Evolutionary conservation across 2,113 vertebrate species (phyloP).

Genomic region (Gambusia affinis): DNA sequence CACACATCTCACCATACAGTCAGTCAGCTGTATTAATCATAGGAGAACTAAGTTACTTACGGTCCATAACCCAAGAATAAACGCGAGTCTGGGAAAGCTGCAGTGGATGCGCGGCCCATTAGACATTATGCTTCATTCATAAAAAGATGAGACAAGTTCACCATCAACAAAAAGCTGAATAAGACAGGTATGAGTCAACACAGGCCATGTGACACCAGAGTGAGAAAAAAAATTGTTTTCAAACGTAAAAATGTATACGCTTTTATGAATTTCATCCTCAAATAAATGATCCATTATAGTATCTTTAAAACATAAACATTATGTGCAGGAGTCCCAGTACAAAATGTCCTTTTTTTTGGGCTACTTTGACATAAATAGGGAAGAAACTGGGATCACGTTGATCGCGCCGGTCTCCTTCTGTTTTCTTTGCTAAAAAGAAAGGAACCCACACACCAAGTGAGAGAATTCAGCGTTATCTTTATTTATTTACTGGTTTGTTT

Average conservation of each 20-base stretch:
- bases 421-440: background rate
- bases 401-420: too few species aligned
- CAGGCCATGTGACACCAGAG: background rate
- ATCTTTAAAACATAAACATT: background rate
- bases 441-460: background rate
- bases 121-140: constrained; percentile 21
- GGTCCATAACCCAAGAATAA: background rate
- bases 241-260: background rate
- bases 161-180: constrained; percentile 18
- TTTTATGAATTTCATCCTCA: background rate
- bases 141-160: constrained; percentile 21
- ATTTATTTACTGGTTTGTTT: background rate
- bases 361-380: background rate
- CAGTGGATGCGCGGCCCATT: constrained; percentile 21
- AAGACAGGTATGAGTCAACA: background rate
- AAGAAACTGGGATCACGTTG: background rate
- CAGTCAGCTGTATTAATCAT: background rate
- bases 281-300: background rate
- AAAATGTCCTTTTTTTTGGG: background rate
- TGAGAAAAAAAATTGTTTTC: background rate
- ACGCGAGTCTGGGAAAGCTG: background rate
- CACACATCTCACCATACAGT: background rate
- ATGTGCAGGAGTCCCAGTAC: too few species aligned
- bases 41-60: background rate
- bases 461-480: background rate